Base-by-base conservation (phyloP, 2,113 vertebrate genomes). In the Entosphenus tridentatus region DNA sequence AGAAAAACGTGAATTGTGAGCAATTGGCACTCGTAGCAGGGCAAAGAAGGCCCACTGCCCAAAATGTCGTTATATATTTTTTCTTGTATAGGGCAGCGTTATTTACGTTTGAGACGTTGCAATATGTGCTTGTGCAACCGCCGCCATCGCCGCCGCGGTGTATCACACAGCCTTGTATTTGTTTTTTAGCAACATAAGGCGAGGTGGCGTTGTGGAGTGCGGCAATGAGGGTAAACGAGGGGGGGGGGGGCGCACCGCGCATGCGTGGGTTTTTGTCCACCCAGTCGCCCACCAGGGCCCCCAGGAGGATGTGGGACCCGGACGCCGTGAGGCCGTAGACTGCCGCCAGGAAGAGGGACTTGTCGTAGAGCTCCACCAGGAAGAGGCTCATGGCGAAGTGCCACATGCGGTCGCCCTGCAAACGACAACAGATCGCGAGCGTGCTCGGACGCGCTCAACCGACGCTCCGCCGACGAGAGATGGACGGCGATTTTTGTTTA, bases 281-380 rank as follows among this genome's bases (percentile, higher is more conserved):
- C 80, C 79, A 85, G 71, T 85, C 81, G 74, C 83, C 84, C 75
- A 82, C 81, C 74, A 83, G 75, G 67, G 81, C 79, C n/a, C 79
- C 81, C 14, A 83, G 78, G 11, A 86, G 72, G 69, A 83, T 76
- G 59, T 82, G 75, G 55, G 83, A 87, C 70, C 79, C 81, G 16
- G 82, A 78, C 57, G 83, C 77, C 56, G 80, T 79, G 74, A 86
- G 73, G 68, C 80, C 81, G 74, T 83, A 83, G 71, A 82, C 75
- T 1, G 77, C 79, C 69, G 73, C 81, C 72, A 80, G 74, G 72
- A 85, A 79, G 74, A 84, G 76, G 74, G 78, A 78, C 57, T 74
- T 77, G 54, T 79, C 75, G 0, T 79, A 79, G 57, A 81, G 77
- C 77, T 84, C 82, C 72, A 78, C 82, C 72, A 84, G 79, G 75